Conservation (phyloP, 2,113 vertebrate genomes). For the Clarias magur region DNA sequence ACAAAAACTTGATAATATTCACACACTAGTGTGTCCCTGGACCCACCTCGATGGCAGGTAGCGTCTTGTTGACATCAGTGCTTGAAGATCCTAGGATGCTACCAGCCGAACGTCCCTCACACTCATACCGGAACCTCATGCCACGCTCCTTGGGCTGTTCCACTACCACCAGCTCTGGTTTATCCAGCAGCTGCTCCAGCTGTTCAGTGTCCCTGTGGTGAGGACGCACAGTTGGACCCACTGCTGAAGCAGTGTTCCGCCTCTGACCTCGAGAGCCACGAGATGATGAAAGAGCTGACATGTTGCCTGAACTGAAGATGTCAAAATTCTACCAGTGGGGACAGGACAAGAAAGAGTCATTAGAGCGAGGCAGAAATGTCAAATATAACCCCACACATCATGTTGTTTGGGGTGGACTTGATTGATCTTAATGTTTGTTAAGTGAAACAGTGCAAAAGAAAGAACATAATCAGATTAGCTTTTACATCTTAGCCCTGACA, state of each 20-base stretch:
- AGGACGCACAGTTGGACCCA: slow-evolving; percentile 7
- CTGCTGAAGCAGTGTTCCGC: slow-evolving; percentile 3
- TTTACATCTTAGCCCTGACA: background rate
- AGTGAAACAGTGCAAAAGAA: background rate
- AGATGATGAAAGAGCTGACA: slow-evolving; percentile 18
- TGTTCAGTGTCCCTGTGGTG: slow-evolving; percentile 49
- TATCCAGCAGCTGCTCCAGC: slow-evolving; percentile 70
- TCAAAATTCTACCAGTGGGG: slow-evolving; percentile 19
- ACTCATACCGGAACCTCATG: slow-evolving; percentile 93
- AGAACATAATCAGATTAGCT: background rate
- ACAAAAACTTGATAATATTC: background rate
- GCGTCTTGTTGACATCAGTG: slow-evolving; percentile 83
- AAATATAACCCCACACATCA: background rate
- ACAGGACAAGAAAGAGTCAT: background rate
- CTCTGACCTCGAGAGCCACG: slow-evolving; percentile 12
- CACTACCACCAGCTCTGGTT: slow-evolving; percentile 76
- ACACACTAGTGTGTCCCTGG: background rate
- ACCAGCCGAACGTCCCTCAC: slow-evolving; percentile 87
- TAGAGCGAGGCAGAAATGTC: background rate
- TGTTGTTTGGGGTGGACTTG: no score
- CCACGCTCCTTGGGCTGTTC: slow-evolving; percentile 93
- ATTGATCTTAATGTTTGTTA: background rate
- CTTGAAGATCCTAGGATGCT: slow-evolving; percentile 88
- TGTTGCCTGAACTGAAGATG: slow-evolving; percentile 6
- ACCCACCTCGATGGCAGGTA: slow-evolving; percentile 83